phyloP scores from a whole-genome alignment of 1,140 invertebrate genomes.

The Wiebesia pumilae region DNA sequence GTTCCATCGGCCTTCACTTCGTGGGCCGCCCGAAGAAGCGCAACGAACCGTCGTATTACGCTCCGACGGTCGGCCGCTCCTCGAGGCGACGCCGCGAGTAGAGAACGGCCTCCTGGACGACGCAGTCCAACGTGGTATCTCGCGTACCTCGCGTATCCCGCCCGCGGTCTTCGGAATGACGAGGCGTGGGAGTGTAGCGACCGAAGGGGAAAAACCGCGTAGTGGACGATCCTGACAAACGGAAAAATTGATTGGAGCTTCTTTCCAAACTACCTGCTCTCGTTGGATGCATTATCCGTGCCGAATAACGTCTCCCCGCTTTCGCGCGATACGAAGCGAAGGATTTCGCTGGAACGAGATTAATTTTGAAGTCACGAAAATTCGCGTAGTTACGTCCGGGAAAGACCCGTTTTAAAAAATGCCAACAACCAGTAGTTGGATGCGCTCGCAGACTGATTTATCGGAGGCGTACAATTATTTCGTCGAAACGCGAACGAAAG shows the following conservation, averaged over 20 bases:
- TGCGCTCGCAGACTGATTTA: neutral
- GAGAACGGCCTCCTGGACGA: neutral
- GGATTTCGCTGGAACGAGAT: too few species aligned
- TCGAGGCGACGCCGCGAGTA: neutral
- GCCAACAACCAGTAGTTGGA: too few species aligned
- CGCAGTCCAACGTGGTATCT: too few species aligned
- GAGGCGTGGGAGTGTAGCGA: neutral
- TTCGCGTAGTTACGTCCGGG: too few species aligned
- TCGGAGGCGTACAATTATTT: neutral
- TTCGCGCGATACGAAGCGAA: neutral
- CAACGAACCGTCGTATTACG: too few species aligned
- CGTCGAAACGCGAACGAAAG: neutral
- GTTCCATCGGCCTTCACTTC: neutral
- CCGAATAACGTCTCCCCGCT: neutral
- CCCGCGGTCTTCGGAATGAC: neutral
- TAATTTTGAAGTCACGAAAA: too few species aligned
- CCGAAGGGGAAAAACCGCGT: neutral
- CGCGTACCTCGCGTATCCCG: neutral
- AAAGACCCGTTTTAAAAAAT: too few species aligned
- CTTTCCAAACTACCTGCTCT: neutral
- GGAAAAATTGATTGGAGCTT: slow-evolving; percentile 45
- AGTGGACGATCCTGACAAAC: neutral
- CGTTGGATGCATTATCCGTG: neutral
- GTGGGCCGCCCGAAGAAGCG: too few species aligned
- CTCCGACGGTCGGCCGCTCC: neutral